Base-by-base conservation (phyloP, 23 tunicate genomes). In the Halocynthia aurantium region DNA sequence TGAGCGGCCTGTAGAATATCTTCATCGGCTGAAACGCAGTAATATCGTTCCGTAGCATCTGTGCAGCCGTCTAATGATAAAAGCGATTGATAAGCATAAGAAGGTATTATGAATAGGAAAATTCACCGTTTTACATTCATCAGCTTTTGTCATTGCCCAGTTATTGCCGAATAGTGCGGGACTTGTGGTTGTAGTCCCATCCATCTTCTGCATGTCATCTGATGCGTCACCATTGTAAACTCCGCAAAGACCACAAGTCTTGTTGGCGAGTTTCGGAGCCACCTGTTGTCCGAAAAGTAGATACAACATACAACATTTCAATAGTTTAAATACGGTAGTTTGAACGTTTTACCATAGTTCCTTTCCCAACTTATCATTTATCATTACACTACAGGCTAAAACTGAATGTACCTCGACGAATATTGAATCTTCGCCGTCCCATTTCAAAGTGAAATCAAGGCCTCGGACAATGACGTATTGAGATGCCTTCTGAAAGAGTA, bases 181-280 rank as follows among this genome's bases (percentile, higher is more conserved):
- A 57, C 10, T 76, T 58, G 11, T 44, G 19, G 49, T 67, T 10
- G 22, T 55, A 5, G 22, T 55, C 8, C 70, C 71, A 10, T 76
- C 52, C 15, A 76, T 61, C 11, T 76, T 69, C 12, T 50, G 68
- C 49, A 76, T 40, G 40, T 76, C 80, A 55, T 76, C 80, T 9
- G 21, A 8, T 22, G 80, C 21, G 21, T 57, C 61, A 12, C 68
- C 68, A 18, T 76, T 76, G 52, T 21, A 58, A 9, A 31, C 61
- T 60, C 80, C 80, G 61, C 80, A 76, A 40, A 76, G 61, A 20
- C 80, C 80, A 60, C 80, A 76, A n/a, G 80, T 76, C 61, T 76
- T 76, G n/a, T n/a, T 15, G n/a, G 64, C 64, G n/a, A n/a, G 44
- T 31, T 31, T 31, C 44, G 44, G 44, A 31, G 44, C 44, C 44